phyloP scores from a whole-genome alignment of 2,797 vertebrate species.

The Platalea minor region DNA sequence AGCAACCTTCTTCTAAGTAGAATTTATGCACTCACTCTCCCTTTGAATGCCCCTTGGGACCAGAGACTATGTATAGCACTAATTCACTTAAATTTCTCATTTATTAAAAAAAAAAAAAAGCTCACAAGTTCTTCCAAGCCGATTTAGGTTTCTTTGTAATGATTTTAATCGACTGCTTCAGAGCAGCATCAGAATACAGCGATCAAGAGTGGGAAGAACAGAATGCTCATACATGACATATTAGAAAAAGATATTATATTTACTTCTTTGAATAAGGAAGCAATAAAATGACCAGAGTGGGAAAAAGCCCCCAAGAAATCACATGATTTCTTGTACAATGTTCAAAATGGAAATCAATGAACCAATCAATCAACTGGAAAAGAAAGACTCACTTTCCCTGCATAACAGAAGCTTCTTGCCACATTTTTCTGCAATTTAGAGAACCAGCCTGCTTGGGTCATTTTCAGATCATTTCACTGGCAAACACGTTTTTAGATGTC shows the following conservation, averaged over 20 bases:
- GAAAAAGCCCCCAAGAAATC: not conserved
- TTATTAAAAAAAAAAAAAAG: not conserved
- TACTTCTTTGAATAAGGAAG: not conserved
- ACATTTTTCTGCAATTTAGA: not conserved
- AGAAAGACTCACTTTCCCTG: not conserved
- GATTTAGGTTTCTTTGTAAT: not conserved
- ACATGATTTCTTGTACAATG: accelerated
- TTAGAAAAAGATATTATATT: not conserved
- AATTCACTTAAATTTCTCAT: not conserved
- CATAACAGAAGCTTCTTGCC: not conserved
- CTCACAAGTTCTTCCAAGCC: not conserved
- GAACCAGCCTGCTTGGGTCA: not conserved
- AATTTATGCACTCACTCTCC: not conserved
- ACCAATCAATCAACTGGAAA: not conserved
- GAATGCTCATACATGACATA: not conserved
- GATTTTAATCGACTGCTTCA: not conserved
- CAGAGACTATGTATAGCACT: not conserved
- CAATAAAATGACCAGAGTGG: not conserved
- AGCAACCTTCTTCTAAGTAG: not conserved
- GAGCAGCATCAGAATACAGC: not conserved
- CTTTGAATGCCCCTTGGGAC: not conserved
- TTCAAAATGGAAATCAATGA: not conserved
- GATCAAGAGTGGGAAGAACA: not conserved
- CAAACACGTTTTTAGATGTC: not conserved
- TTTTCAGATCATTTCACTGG: not conserved